Conservation (phyloP, 2,113 vertebrate genomes). For the Todiramphus saurophagus region DNA sequence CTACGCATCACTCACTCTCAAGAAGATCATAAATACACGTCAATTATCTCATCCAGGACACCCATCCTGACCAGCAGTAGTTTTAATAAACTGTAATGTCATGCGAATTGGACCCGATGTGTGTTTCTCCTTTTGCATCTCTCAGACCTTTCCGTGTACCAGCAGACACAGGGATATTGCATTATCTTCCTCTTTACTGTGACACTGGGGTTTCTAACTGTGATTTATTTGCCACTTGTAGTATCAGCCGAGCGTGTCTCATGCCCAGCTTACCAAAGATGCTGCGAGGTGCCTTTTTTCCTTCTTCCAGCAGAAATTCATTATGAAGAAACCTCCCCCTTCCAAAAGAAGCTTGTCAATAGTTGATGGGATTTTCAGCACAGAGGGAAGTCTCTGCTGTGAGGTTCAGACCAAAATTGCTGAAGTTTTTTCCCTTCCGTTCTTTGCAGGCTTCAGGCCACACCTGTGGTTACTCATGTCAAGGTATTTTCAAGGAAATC, state of each 20-base stretch:
- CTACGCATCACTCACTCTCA: not conserved
- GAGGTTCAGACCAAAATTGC: not conserved
- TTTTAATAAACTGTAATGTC: not conserved
- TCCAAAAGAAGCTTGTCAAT: not conserved
- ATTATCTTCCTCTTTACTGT: not conserved
- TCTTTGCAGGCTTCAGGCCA: not conserved
- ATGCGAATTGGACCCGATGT: not conserved
- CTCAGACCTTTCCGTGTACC: not conserved
- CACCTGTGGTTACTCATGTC: not conserved
- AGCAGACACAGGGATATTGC: not conserved
- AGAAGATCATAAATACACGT: not conserved
- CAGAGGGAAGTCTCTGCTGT: not conserved
- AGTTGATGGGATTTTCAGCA: not conserved
- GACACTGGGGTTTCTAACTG: not conserved
- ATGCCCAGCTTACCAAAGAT: not conserved
- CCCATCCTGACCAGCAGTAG: not conserved
- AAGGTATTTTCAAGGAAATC: not conserved
- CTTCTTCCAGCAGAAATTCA: not conserved
- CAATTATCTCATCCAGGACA: not conserved
- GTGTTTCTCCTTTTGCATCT: not conserved
- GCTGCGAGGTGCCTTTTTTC: not conserved
- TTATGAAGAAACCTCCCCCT: not conserved
- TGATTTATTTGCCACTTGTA: not conserved
- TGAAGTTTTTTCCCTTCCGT: not conserved
- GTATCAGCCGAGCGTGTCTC: not conserved